These are phyloP conservation scores for Noctua janthe DNA, from an alignment of 2,888 invertebrate species.

Conservation along the genomic window DNA sequence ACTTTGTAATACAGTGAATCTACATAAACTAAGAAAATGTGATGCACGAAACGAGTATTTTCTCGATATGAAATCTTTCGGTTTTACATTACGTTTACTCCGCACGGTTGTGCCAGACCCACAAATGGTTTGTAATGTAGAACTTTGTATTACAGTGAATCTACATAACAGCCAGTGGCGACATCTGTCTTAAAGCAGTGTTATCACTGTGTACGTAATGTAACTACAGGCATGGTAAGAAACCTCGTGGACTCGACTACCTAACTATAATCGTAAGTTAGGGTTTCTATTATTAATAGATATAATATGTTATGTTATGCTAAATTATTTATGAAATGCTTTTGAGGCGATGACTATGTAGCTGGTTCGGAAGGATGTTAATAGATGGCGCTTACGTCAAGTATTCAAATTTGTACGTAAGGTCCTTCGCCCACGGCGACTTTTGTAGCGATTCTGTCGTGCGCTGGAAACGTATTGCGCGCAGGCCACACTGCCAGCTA, in stretches of 20 bases:
- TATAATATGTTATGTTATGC: too few relatives aligned
- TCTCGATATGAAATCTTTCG: background rate
- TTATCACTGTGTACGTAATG: background rate
- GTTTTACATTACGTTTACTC: background rate
- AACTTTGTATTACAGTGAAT: too few relatives aligned
- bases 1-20: too few relatives aligned
- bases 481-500: too few relatives aligned
- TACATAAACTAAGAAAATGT: background rate
- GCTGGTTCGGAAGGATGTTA: background rate
- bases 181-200: conserved; percentile 31
- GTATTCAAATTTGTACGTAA: background rate
- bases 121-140: background rate
- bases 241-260: background rate
- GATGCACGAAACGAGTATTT: background rate
- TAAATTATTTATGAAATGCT: background rate
- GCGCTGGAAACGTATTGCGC: too few relatives aligned
- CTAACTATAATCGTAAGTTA: background rate
- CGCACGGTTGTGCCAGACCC: background rate
- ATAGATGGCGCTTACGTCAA: conserved; percentile 44
- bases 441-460: too few relatives aligned
- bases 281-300: background rate
- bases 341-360: background rate
- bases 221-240: background rate
- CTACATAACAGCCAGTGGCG: conserved; percentile 7
- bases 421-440: background rate